Base-by-base conservation (phyloP, 2,888 invertebrate species). In the Drymonia ruficornis region DNA sequence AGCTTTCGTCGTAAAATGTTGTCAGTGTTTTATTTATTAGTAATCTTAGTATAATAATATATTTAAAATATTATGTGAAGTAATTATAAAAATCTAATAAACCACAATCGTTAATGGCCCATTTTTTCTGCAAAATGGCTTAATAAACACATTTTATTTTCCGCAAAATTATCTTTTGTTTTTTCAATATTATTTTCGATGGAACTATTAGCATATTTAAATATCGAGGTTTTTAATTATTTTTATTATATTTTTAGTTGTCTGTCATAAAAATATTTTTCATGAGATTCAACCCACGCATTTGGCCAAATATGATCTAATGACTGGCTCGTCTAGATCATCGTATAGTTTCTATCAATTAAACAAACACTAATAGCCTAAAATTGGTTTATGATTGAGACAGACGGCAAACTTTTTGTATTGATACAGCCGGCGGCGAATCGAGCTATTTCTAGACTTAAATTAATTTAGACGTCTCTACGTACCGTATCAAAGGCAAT, bases 351-450 rank as follows among this genome's bases (percentile, higher is more conserved):
- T 45, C 13, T 28, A 45, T 28, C 23, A 45, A 45, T 28, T 45
- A 45, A 23, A 23, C 43, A 28, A 28, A 45, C 23, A 43, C 43
- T 43, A 19, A 43, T 19, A 18, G 13, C 9, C 13, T 12, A 19
- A 43, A 45, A 28, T 8, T 9, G 28, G 15, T 45, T 15, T 45
- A 45, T 28, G 15, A 45, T 19, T 28, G 45, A 28, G 23, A 45
- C 63, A 52, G 53, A 65, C 63, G 56, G 49, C 50, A 59, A 29
- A 49, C 40, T 57, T 71, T 69, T 70, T 71, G 58, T 60, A 46
- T 29, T 11, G n/a, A 13, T 15, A 47, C 29, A 43, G 58, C 72
- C 57, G 45, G 54, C 56, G 61, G 71, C 61, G 44, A 63, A 61
- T 63, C 50, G 54, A 56, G 57, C 16, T 13, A 56, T 57, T 61